Evolutionary conservation across 2,888 invertebrate genomes (phyloP), one percentile per base, ranked within the genome.

Genomic region (Athalia cordata): DNA sequence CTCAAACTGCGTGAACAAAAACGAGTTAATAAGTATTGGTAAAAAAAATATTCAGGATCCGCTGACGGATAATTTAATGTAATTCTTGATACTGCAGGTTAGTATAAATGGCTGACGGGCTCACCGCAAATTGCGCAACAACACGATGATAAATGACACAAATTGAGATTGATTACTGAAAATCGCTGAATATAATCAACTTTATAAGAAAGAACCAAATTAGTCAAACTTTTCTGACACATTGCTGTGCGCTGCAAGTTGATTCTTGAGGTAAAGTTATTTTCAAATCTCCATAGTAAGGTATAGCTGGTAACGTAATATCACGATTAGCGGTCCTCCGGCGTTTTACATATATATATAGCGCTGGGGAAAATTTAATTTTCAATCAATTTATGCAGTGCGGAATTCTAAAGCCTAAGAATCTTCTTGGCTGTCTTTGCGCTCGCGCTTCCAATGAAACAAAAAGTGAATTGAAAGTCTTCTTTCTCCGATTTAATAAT

Each of bases 131-230:
- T 68, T 15, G 68, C 13, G 68, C 68, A 52, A 29, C 55, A 52
- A 72, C 59, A 15, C 45, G 59, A 68, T 72, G 45, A 59, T 45
- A 13, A 72, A 72, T 59, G 45, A 59, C 8, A 72, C 15, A 9
- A 13, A 59, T 72, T 59, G 61, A 72, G 72, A 72, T 72, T 72
- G 61, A 72, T 72, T 47, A 15, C 15, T 6, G n/a, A 59, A 72
- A 49, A 13, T 9, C 47, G 47, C 49, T 59, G 47, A 72, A 8
- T 59, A 72, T 72, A 8, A 59, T 59, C 13, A 72, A 47, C 47
- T 45, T 43, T 52, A 29, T 15, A 50, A 29, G 67, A 29, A 15
- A 50, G 67, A 52, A 52, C 5, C 11, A 68, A 52, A 50, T 50
- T 68, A 52, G 49, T 6, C 8, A 68, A 52, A 67, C 52, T 50